Percentiles rank a stretch among this genome's conserved stretches.
phyloP scores from a whole-genome alignment of 2,113 vertebrate species.

The Rhagologus leucostigma region DNA sequence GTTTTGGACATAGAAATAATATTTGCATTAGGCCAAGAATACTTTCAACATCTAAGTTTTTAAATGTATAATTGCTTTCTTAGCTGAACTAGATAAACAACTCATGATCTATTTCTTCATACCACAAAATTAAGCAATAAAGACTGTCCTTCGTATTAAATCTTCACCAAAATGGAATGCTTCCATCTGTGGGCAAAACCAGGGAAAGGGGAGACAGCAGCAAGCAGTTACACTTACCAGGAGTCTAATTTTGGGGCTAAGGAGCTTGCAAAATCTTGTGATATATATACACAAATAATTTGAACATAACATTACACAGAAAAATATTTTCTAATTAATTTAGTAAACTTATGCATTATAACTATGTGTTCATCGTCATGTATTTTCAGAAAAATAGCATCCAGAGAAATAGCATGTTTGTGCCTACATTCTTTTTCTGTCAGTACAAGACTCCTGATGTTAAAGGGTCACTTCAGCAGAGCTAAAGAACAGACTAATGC shows the following conservation, averaged over 20 bases:
- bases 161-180: not conserved
- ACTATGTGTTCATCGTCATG: not conserved
- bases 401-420: not conserved
- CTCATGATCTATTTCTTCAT: not conserved
- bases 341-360: not conserved
- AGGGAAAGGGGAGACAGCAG: not conserved
- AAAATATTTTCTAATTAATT: not conserved
- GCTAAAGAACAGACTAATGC: not conserved
- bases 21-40: not conserved
- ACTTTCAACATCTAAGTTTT: not conserved
- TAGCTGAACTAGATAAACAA: not conserved
- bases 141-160: not conserved
- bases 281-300: not conserved
- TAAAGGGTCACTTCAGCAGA: not conserved
- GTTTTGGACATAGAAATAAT: not conserved
- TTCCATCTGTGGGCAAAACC: not conserved
- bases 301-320: not conserved
- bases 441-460: not conserved
- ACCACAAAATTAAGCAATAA: not conserved
- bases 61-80: not conserved
- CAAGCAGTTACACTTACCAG: not conserved
- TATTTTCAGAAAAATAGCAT: not conserved
- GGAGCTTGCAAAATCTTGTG: not conserved
- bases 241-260: not conserved
- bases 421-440: not conserved